phyloP scores from a whole-genome alignment of 2,888 invertebrate genomes.

The Coenonympha glycerion region DNA sequence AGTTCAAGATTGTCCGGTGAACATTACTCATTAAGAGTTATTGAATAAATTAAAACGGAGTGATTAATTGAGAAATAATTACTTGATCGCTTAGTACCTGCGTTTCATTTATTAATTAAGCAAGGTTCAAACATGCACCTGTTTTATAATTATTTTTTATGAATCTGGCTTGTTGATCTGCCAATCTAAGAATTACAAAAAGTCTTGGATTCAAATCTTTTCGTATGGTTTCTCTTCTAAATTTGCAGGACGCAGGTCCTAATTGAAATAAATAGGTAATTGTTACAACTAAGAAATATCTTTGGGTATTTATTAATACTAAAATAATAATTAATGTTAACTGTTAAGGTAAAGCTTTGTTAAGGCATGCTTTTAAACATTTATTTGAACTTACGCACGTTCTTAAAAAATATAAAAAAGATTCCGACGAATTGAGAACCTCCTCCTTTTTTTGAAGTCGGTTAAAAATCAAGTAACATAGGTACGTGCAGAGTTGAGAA shows the following conservation, averaged over 20 bases:
- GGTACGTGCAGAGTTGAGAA: too few relatives aligned
- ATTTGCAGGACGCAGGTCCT: neutral
- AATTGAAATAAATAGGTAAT: neutral
- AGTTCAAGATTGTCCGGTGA: constrained; percentile 31
- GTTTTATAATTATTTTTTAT: neutral
- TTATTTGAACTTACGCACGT: too few relatives aligned
- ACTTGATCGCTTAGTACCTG: constrained; percentile 65
- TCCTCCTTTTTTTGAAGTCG: too few relatives aligned
- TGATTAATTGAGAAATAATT: constrained; percentile 73
- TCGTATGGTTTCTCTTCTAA: neutral
- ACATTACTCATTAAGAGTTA: constrained; percentile 56
- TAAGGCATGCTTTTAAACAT: too few relatives aligned
- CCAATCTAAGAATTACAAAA: neutral
- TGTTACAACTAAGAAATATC: too few relatives aligned
- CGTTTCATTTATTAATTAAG: constrained; percentile 14
- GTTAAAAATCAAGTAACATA: too few relatives aligned
- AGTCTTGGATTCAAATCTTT: neutral
- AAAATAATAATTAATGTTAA: too few relatives aligned
- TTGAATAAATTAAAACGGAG: constrained; percentile 61
- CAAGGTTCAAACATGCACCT: neutral
- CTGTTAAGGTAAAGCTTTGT: too few relatives aligned
- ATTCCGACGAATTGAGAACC: too few relatives aligned
- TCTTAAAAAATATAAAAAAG: too few relatives aligned
- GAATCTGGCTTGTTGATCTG: too few relatives aligned
- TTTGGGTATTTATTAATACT: too few relatives aligned